Conservation (phyloP, 2,113 vertebrate species). For the Hassar affinis region DNA sequence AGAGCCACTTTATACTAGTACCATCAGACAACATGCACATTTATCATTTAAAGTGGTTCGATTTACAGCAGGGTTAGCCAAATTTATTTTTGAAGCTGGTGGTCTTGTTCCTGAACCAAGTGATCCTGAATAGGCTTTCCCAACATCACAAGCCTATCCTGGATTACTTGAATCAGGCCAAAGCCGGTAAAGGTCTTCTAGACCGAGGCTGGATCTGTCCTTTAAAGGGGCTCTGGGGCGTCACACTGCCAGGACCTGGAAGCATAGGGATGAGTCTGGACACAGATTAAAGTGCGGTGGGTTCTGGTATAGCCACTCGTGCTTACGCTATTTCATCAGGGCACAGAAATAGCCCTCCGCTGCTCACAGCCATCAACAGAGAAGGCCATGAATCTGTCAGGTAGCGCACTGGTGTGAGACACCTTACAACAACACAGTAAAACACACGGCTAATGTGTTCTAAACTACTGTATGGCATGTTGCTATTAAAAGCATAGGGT, state of each 20-base stretch:
- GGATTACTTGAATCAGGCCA: constrained; percentile 97
- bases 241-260: constrained; percentile 44
- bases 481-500: neutral
- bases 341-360: constrained; percentile 71
- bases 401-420: constrained; percentile 11
- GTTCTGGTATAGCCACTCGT: constrained; percentile 69
- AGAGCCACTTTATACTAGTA: constrained; percentile 18
- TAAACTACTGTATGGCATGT: neutral
- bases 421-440: constrained; percentile 39
- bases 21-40: constrained; percentile 10
- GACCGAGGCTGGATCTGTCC: constrained; percentile 47
- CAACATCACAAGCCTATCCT: constrained; percentile 93
- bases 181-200: constrained; percentile 63
- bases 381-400: constrained; percentile 61
- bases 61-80: constrained; percentile 43
- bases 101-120: constrained; percentile 86
- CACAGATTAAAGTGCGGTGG: constrained; percentile 64
- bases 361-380: constrained; percentile 69
- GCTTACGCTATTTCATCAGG: constrained; percentile 66
- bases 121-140: constrained; percentile 92
- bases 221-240: constrained; percentile 52
- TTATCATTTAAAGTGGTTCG: constrained; percentile 41
- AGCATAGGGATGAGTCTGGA: constrained; percentile 43
- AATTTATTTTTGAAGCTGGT: constrained; percentile 51
- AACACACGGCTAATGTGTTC: neutral